Evolutionary conservation across 37 sponge, comb jelly and placozoan genomes (phyloP).

Genomic region (Agelas oroides): DNA sequence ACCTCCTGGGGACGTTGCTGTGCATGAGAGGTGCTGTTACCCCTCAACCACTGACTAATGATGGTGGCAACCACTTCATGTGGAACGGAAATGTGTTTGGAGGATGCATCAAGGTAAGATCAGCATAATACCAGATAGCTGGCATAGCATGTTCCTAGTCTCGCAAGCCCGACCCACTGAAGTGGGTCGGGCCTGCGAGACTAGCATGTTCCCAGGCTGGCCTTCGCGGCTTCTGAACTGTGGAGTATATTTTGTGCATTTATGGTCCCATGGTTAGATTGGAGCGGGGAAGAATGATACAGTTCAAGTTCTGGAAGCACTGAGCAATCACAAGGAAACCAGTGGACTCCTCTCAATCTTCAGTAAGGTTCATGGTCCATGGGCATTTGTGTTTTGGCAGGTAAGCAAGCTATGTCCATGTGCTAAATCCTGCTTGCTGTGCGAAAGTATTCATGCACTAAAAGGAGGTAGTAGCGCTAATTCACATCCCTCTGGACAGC

Average conservation of each 20-base stretch:
- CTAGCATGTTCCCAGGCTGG: not conserved
- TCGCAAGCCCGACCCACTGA: not conserved
- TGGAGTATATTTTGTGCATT: too few relatives aligned
- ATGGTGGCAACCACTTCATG: constrained; percentile 58
- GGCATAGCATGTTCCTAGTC: not conserved
- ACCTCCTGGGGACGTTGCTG: constrained; percentile 70
- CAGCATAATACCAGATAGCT: too few relatives aligned
- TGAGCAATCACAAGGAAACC: constrained; percentile 14
- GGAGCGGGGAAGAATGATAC: constrained; percentile 78
- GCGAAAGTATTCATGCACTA: too few relatives aligned
- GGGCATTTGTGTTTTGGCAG: constrained; percentile 92
- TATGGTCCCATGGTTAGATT: constrained; percentile 23
- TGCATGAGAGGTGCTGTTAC: constrained; percentile 76
- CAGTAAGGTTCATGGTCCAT: constrained; percentile 81
- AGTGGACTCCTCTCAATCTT: constrained; percentile 37
- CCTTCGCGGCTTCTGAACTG: too few relatives aligned
- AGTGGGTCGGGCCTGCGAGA: too few relatives aligned
- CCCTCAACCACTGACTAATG: constrained; percentile 60
- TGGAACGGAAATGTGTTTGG: constrained; percentile 97
- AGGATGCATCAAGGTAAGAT: constrained; percentile 62
- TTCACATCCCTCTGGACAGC: not conserved
- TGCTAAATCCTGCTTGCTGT: not conserved
- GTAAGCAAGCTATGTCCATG: constrained; percentile 31
- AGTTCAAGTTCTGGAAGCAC: constrained; percentile 39
- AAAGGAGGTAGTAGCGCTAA: too few relatives aligned